A percentile compares a stretch with the other conserved stretches of the same genome.
Conservation (phyloP, 2,113 vertebrate genomes). For the Brevimyrus niger region DNA sequence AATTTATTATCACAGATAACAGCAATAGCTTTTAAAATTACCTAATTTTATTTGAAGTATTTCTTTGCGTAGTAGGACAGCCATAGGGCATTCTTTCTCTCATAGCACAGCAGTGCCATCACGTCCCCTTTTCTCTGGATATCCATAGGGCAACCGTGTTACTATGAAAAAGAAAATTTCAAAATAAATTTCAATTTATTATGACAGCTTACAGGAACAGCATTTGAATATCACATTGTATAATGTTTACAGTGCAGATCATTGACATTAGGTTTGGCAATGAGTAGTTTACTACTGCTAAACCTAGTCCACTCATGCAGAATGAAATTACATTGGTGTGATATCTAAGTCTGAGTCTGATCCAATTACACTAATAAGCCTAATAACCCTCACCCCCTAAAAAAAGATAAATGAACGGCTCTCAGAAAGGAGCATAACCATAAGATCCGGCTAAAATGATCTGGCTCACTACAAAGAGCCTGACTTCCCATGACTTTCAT, state of each 20-base stretch:
- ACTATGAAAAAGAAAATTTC: background rate
- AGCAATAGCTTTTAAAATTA: background rate
- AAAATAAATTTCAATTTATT: background rate
- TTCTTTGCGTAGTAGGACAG: background rate
- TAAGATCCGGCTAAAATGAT: background rate
- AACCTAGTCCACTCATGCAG: background rate
- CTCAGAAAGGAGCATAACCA: background rate
- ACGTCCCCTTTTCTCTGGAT: background rate
- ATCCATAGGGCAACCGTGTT: background rate
- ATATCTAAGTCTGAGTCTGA: background rate
- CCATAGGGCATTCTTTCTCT: background rate
- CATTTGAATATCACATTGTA: background rate
- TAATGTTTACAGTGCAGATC: background rate
- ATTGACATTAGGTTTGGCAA: background rate
- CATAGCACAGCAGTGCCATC: background rate
- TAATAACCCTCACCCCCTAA: too few relatives aligned
- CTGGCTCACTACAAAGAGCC: background rate
- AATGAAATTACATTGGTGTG: background rate
- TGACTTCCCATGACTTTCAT: background rate
- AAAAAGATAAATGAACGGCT: background rate
- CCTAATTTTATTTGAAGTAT: background rate
- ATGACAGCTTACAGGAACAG: background rate
- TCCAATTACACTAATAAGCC: background rate
- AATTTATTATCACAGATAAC: background rate
- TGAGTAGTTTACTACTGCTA: background rate